Conservation (phyloP, 2,113 vertebrate species). For the Hucho hucho region DNA sequence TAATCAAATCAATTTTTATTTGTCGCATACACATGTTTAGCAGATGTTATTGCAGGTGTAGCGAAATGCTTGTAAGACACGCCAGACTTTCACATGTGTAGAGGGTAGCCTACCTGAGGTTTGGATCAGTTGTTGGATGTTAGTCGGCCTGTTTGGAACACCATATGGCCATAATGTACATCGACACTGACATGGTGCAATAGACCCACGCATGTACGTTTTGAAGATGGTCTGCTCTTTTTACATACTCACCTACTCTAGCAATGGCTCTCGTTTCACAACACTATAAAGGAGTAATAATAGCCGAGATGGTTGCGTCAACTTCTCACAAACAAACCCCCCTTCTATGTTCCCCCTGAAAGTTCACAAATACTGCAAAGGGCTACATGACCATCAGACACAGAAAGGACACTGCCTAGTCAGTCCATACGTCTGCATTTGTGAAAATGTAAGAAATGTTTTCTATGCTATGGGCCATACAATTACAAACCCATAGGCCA, state of each 20-base stretch:
- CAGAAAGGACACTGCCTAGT: background rate
- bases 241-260: background rate
- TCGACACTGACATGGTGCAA: background rate
- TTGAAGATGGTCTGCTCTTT: background rate
- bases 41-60: too few species aligned
- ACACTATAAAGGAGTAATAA: conserved; percentile 53
- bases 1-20: too few species aligned
- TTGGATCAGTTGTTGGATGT: too few species aligned
- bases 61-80: conserved; percentile 5
- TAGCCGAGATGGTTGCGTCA: background rate
- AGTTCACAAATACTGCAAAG: conserved; percentile 58
- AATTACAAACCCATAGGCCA: too few species aligned
- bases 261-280: conserved; percentile 16
- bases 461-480: too few species aligned
- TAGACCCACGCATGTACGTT: background rate
- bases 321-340: background rate
- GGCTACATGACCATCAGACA: conserved; percentile 55
- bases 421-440: background rate
- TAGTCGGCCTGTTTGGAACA: too few species aligned
- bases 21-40: too few species aligned
- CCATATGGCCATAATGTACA: conserved; percentile 4
- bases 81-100: background rate
- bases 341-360: conserved; percentile 8
- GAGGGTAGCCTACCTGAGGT: too few species aligned
- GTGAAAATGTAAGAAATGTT: too few species aligned